A percentile compares a stretch with the other conserved stretches of the same genome.
These are phyloP conservation scores for Ferdinandea cuprea DNA, from an alignment of 2,888 invertebrate genomes.

Conservation along the genomic window DNA sequence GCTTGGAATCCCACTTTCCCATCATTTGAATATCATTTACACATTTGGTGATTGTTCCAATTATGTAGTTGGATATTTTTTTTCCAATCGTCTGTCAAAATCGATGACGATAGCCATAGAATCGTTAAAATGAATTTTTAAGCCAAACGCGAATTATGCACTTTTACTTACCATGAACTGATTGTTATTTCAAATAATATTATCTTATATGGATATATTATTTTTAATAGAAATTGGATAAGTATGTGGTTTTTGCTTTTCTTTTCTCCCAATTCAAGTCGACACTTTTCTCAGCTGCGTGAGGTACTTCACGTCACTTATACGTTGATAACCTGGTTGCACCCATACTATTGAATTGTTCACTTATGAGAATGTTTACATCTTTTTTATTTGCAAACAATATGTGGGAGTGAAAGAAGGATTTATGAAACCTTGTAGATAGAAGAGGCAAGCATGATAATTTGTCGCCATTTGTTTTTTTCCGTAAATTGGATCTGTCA, in stretches of 20 bases:
- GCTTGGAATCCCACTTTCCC: not conserved
- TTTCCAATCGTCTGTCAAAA: constrained; percentile 59
- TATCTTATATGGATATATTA: constrained; percentile 1
- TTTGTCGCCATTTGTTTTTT: constrained; percentile 51
- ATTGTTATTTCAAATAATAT: not conserved
- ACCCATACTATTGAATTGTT: constrained; percentile 48
- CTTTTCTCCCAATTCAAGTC: constrained; percentile 21
- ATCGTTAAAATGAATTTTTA: constrained; percentile 17
- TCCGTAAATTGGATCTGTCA: constrained; percentile 5
- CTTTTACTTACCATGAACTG: constrained; percentile 47
- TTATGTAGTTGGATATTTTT: not conserved
- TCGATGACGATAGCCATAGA: constrained; percentile 68
- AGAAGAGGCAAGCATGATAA: not conserved
- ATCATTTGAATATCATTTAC: not conserved
- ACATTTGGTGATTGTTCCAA: not conserved
- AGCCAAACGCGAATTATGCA: not conserved
- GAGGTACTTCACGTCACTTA: constrained; percentile 44
- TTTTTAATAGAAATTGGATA: not conserved
- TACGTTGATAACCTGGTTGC: constrained; percentile 19
- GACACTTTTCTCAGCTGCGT: constrained; percentile 64
- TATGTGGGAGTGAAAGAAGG: constrained; percentile 54
- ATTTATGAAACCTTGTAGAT: constrained; percentile 1
- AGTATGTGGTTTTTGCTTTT: constrained; percentile 6
- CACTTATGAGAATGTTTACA: constrained; percentile 69
- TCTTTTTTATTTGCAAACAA: constrained; percentile 75